These are phyloP conservation scores for Papilio xuthus DNA, from an alignment of 1,140 invertebrate genomes.

Conservation along the genomic window DNA sequence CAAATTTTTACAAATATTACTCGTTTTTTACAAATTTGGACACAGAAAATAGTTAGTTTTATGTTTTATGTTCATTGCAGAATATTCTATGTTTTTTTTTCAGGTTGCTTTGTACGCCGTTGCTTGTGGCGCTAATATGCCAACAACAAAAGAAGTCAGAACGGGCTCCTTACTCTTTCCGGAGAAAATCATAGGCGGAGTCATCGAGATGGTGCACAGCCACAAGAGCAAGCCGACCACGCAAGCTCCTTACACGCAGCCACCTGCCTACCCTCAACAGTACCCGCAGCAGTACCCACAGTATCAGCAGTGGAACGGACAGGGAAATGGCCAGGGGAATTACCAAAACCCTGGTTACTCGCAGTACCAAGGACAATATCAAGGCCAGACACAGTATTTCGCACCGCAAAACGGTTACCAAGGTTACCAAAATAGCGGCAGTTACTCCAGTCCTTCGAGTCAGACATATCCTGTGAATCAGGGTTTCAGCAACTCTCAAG, in stretches of 20 bases:
- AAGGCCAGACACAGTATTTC: constrained; percentile 44
- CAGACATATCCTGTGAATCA: constrained; percentile 45
- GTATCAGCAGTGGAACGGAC: constrained; percentile 56
- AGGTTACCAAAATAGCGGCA: constrained; percentile 41
- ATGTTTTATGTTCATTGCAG: neutral
- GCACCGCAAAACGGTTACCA: constrained; percentile 46
- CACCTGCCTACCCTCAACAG: constrained; percentile 52
- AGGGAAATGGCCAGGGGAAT: constrained; percentile 45
- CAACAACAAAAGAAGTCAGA: constrained; percentile 56
- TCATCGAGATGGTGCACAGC: constrained; percentile 72
- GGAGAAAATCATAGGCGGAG: constrained; percentile 72
- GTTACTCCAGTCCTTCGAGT: constrained; percentile 39
- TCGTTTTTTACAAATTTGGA: too few relatives aligned
- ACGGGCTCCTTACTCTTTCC: constrained; percentile 62
- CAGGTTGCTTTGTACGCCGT: neutral
- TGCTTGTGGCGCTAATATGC: constrained; percentile 21
- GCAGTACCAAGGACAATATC: constrained; percentile 54
- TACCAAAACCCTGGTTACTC: constrained; percentile 51
- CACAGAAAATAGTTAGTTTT: too few relatives aligned
- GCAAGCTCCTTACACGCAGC: constrained; percentile 45
- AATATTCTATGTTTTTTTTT: neutral
- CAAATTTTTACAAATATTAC: neutral
- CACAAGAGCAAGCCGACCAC: constrained; percentile 67
- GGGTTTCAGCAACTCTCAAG: constrained; percentile 45
- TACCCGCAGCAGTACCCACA: constrained; percentile 56